Evolutionary conservation across 2,797 vertebrate species (phyloP).

Genomic region (Balearica regulorum): DNA sequence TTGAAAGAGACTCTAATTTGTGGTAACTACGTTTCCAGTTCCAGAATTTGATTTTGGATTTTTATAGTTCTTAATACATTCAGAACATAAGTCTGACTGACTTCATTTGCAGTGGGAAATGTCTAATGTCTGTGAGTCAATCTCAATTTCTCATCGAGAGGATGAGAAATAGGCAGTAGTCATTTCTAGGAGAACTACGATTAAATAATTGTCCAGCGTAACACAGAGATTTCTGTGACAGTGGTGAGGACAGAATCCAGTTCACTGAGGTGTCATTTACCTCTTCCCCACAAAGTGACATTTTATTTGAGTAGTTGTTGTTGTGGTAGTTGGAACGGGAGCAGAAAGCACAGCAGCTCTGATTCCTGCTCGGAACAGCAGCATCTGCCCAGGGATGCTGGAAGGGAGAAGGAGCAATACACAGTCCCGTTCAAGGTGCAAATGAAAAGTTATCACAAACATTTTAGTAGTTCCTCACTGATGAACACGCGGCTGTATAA

Average conservation of each 20-base stretch:
- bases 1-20: not conserved
- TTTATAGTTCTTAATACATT: not conserved
- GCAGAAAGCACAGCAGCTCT: not conserved
- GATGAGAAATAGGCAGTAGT: not conserved
- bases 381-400: rapidly evolving
- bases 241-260: not conserved
- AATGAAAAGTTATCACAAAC: not conserved
- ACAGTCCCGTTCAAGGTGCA: not conserved
- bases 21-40: not conserved
- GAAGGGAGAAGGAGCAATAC: not conserved
- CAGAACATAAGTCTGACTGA: not conserved
- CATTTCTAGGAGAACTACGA: not conserved
- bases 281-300: not conserved
- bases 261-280: not conserved
- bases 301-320: not conserved
- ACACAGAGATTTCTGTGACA: not conserved
- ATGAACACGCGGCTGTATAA: not conserved
- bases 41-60: not conserved
- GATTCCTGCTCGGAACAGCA: not conserved
- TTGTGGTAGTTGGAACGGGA: not conserved
- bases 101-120: not conserved
- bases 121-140: not conserved
- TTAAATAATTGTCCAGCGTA: not conserved
- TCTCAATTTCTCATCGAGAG: not conserved
- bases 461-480: not conserved